Evolutionary conservation across 2,797 vertebrate species (phyloP).

Genomic region (Coccyzus lansbergi): DNA sequence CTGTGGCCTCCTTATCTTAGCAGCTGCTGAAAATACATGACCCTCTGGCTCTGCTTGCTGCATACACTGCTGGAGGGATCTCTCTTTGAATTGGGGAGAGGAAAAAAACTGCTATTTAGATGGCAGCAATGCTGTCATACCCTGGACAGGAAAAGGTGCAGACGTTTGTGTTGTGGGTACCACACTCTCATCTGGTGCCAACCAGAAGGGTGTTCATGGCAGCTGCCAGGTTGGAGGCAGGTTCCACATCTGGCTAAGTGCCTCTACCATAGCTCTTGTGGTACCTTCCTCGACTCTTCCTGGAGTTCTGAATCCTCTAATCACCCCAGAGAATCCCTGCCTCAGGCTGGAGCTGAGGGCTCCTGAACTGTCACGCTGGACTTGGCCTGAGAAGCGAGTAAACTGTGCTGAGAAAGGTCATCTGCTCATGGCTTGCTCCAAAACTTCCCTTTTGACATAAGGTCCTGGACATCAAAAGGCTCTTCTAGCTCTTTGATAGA

Average conservation of each 20-base stretch:
- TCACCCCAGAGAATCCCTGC: not conserved
- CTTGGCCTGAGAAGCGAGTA: not conserved
- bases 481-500: accelerated
- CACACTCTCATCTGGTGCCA: not conserved
- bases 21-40: not conserved
- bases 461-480: not conserved
- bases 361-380: not conserved
- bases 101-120: not conserved
- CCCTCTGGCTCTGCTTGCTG: not conserved
- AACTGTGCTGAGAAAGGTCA: not conserved
- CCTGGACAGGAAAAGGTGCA: not conserved
- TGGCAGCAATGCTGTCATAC: not conserved
- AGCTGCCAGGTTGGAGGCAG: accelerated
- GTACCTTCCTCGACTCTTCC: not conserved
- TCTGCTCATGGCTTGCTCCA: not conserved
- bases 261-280: accelerated
- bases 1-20: not conserved
- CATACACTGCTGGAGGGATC: not conserved
- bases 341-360: not conserved
- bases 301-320: not conserved
- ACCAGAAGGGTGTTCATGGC: not conserved
- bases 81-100: not conserved
- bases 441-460: not conserved
- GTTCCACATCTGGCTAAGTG: not conserved
- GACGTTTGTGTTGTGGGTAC: not conserved